phyloP scores from a whole-genome alignment of 1,140 invertebrate genomes.

The Drosophila ambigua region DNA sequence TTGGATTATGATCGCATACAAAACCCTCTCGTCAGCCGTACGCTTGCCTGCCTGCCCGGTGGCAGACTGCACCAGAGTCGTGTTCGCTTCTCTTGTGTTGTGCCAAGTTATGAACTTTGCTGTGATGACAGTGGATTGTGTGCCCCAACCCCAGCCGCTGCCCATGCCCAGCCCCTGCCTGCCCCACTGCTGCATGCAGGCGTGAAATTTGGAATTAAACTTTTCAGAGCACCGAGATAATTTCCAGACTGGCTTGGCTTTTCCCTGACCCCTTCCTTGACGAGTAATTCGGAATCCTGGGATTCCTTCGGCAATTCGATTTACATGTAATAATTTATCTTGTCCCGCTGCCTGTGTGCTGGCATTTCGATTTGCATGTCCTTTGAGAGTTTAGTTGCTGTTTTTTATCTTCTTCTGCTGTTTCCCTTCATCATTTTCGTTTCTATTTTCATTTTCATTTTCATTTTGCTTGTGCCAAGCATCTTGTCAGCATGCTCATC shows the following conservation, averaged over 20 bases:
- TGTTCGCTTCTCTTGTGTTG: neutral
- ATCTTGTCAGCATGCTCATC: constrained; percentile 44
- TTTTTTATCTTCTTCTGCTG: constrained; percentile 21
- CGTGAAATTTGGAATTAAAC: constrained; percentile 49
- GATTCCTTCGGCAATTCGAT: constrained; percentile 50
- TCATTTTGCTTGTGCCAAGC: constrained; percentile 24
- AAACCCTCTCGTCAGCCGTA: constrained; percentile 33
- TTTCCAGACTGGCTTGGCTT: constrained; percentile 18
- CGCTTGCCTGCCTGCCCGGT: constrained; percentile 12
- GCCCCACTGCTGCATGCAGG: constrained; percentile 35
- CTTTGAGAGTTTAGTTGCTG: constrained; percentile 64
- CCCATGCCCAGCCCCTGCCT: neutral
- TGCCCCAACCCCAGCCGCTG: constrained; percentile 5
- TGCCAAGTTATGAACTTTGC: constrained; percentile 47
- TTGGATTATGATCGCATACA: constrained; percentile 65
- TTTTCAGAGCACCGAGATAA: constrained; percentile 18
- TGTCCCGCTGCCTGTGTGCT: constrained; percentile 50
- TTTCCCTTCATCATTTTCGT: constrained; percentile 46
- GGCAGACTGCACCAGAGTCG: constrained; percentile 21
- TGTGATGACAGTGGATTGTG: constrained; percentile 50
- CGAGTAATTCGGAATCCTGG: constrained; percentile 5
- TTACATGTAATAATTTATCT: constrained; percentile 65
- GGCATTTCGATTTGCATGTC: constrained; percentile 64
- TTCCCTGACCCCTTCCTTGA: neutral
- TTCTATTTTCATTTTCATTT: constrained; percentile 42